Evolutionary conservation across 1,140 invertebrate species (phyloP), one percentile per base, ranked within the genome.

Genomic region (Pollicipes pollicipes): DNA sequence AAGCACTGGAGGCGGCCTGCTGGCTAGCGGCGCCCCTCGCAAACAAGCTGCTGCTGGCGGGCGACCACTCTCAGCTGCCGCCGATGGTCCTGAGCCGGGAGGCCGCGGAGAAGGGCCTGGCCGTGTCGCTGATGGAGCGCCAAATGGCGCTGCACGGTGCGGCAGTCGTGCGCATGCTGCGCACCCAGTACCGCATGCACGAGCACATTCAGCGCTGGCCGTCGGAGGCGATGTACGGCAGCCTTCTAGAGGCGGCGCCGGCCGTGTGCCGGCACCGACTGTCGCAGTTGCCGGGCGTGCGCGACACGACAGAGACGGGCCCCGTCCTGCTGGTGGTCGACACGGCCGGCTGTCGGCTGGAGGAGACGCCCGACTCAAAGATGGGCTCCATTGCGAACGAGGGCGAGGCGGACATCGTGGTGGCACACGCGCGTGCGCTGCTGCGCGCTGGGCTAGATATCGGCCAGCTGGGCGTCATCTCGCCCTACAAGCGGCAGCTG

Each of bases 121-220:
- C 77, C 37, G 68, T 83, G 13, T 84, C 83, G 67, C 77, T 87
- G 29, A 86, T 87, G 85, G 85, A 86, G 76, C 77, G 85, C 73
- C 74, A 83, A 27, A 78, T 86, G 16, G 77, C 80, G 64, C 74
- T 80, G 45, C 78, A 83, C 75, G 80, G 81, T 31, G 76, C 80
- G 16, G 73, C 76, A 17, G 80, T 80, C 35, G 78, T 80, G 17
- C 77, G 78, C 27, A 83, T 84, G 79, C 75, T 87, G 67, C 83
- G 79, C 0, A 79, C 78, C 35, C 85, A 87, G 76, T 87, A 86
- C 76, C 78, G 85, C 70, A 87, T 87, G 86, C 78, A 87, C 75
- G 75, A 81, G 68, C 73, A 79, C 72, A 87, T 87, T 69, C 86
- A 87, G 84, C 72, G 79, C 1, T 87, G 80, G 83, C 77, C 84